Conservation (phyloP, 2,797 vertebrate species). For the Rhyacichthys aspro region DNA sequence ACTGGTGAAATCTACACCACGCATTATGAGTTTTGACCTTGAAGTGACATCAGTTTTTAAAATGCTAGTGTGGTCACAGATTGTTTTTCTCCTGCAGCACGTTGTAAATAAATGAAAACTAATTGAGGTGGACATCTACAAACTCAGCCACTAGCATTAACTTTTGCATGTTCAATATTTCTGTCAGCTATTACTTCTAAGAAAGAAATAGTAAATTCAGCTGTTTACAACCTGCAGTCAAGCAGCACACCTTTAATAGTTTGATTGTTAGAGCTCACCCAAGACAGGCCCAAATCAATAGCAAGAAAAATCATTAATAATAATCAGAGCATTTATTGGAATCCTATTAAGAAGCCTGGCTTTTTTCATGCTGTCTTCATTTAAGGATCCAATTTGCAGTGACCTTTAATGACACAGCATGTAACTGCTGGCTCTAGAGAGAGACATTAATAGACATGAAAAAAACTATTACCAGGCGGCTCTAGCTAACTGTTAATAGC, state of each 20-base stretch:
- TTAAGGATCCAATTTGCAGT: slow-evolving; percentile 73
- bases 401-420: slow-evolving; percentile 79
- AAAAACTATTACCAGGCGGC: slow-evolving; percentile 60
- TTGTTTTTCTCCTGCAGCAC: background rate
- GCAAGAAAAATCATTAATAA: slow-evolving; percentile 77
- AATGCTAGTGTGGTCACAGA: background rate
- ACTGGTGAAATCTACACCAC: background rate
- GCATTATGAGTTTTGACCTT: background rate
- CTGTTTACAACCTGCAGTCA: slow-evolving; percentile 16
- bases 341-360: slow-evolving; percentile 67
- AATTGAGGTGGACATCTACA: slow-evolving; percentile 3
- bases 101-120: slow-evolving; percentile 1
- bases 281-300: slow-evolving; percentile 69
- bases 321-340: slow-evolving; percentile 81
- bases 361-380: slow-evolving; percentile 68
- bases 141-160: background rate
- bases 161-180: slow-evolving; percentile 12
- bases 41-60: background rate
- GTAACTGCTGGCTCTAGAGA: slow-evolving; percentile 69
- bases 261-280: slow-evolving; percentile 15
- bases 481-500: slow-evolving; percentile 63
- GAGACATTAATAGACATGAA: slow-evolving; percentile 74
- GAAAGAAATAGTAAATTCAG: slow-evolving; percentile 4
- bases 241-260: slow-evolving; percentile 8
- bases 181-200: slow-evolving; percentile 9